Evolutionary conservation across 1,140 invertebrate genomes (phyloP).

Genomic region (Drosophila tristis): DNA sequence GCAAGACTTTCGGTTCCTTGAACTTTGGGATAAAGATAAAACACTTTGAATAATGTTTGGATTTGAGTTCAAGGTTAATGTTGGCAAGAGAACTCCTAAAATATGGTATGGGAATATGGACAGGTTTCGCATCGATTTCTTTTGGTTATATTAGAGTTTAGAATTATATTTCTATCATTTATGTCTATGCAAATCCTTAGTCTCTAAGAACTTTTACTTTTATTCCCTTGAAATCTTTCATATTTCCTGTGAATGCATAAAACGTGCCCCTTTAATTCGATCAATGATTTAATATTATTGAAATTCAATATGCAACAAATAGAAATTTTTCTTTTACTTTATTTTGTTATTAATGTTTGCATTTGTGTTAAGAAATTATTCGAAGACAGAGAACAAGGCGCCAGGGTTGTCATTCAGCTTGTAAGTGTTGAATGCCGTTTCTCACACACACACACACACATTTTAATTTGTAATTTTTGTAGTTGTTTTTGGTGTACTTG

Average conservation of each 20-base stretch:
- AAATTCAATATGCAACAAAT: constrained; percentile 14
- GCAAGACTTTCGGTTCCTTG: constrained; percentile 2
- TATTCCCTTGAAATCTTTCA: neutral
- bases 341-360: constrained; percentile 62
- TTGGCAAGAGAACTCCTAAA: too few relatives aligned
- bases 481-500: constrained; percentile 42
- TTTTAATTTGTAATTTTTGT: constrained; percentile 69
- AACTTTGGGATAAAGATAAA: neutral
- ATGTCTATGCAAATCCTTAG: too few relatives aligned
- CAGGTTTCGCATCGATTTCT: too few relatives aligned
- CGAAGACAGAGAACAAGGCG: constrained; percentile 9
- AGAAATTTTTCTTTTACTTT: constrained; percentile 4
- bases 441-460: constrained; percentile 19
- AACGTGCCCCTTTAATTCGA: neutral
- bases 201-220: neutral
- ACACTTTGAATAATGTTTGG: neutral
- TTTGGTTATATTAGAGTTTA: too few relatives aligned
- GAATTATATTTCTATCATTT: too few relatives aligned
- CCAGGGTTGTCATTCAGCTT: constrained; percentile 9
- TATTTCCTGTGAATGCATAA: constrained; percentile 6
- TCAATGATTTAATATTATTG: constrained; percentile 10
- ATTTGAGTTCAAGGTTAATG: neutral
- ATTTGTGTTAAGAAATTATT: constrained; percentile 62
- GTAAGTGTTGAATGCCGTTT: constrained; percentile 18
- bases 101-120: too few relatives aligned